Evolutionary conservation across 1,140 invertebrate species (phyloP), one percentile per base, ranked within the genome.

Genomic region (Hyles vespertilio): DNA sequence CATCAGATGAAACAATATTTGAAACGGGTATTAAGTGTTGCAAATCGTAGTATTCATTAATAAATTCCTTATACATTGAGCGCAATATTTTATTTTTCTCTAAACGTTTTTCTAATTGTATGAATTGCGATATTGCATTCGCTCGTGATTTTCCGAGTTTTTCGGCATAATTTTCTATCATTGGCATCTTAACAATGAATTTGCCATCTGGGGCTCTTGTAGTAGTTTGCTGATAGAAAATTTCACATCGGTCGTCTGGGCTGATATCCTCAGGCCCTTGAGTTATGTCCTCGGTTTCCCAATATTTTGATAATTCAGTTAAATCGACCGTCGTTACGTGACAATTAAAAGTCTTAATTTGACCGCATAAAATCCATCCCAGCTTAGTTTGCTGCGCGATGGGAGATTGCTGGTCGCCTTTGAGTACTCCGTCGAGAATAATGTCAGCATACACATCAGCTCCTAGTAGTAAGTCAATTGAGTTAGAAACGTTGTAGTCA

Each of bases 321-420:
- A 69, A 2, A 9, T 22, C 22, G 22, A 22, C 22, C 22, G 0
- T 22, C 22, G 56, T 63, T 0, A 59, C 60, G 10, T 61, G 57
- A 32, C 65, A 65, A 3, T 66, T 59, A 7, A 62, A 61, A 10
- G 60, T 65, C 61, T 60, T 61, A 3, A 66, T 5, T 48, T 57
- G 62, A 0, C 72, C 69, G 34, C 64, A 66, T n/a, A 74, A 32
- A 9, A 74, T 57, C 72, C 69, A 74, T 2, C 69, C 69, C 22
- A 74, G 22, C 4, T 66, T 63, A 10, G 63, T 74, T 33, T 67
- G 62, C 55, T 74, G 72, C 0, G 67, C 69, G 1, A 68, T 34
- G 3, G 63, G 64, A 8, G 59, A 49, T 10, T 48, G 4, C 3
- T 40, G 10, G 8, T 8, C 10, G 22, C 50, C 51, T 49, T 58